A percentile compares a stretch with the other conserved stretches of the same genome.
phyloP scores from a whole-genome alignment of 1,140 invertebrate species.

The Phocides pigmalion region DNA sequence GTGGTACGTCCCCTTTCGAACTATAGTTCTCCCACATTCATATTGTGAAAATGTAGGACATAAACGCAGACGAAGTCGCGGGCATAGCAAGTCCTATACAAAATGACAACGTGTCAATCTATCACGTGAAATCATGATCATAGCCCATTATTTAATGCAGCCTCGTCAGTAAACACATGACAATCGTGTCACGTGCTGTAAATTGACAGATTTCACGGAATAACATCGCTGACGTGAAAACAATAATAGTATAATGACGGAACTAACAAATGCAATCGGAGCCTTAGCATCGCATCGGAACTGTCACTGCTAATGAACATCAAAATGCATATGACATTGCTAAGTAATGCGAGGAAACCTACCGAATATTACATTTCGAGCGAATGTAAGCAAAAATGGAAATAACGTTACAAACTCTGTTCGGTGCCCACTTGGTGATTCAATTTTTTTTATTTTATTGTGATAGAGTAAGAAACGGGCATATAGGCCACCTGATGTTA shows the following conservation, averaged over 20 bases:
- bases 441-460: too few species aligned
- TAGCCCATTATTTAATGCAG: background rate
- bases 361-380: constrained; percentile 15
- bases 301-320: constrained; percentile 22
- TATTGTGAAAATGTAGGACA: too few species aligned
- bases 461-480: too few species aligned
- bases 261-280: constrained; percentile 24
- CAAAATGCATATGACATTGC: constrained; percentile 26
- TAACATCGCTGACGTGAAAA: constrained; percentile 8
- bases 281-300: constrained; percentile 20
- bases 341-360: constrained; percentile 25
- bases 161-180: background rate
- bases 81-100: too few species aligned
- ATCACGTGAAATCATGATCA: too few species aligned
- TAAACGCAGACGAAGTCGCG: too few species aligned
- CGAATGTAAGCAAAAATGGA: constrained; percentile 17
- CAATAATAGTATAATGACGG: constrained; percentile 19
- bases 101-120: too few species aligned
- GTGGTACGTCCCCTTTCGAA: too few species aligned
- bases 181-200: background rate
- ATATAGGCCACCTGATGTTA: too few species aligned
- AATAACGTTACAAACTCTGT: constrained; percentile 10
- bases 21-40: too few species aligned
- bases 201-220: background rate
- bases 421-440: too few species aligned